Conservation (phyloP, 2,113 vertebrate species). For the Climacteris rufus region DNA sequence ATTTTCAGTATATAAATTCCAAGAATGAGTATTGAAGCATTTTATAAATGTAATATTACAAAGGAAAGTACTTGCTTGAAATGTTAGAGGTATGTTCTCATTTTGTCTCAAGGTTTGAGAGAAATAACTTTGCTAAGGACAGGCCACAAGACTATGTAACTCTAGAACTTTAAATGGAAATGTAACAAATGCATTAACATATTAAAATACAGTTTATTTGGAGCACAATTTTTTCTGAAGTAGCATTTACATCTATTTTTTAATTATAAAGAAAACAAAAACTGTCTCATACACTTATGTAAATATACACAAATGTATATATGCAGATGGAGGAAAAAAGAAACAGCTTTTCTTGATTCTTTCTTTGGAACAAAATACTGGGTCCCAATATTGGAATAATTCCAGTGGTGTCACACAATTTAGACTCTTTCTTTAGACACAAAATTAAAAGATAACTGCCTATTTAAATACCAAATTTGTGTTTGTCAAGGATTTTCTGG, state of each 20-base stretch:
- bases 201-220: neutral
- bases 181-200: neutral
- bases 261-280: neutral
- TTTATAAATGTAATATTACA: neutral
- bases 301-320: neutral
- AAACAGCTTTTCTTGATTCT: neutral
- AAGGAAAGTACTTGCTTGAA: neutral
- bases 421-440: neutral
- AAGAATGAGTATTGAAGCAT: neutral
- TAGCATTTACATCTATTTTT: neutral
- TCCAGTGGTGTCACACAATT: neutral
- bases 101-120: neutral
- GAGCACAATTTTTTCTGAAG: neutral
- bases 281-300: neutral
- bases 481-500: neutral
- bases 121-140: neutral
- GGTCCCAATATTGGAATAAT: neutral
- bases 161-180: neutral
- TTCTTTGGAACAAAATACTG: neutral
- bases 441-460: neutral
- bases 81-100: neutral
- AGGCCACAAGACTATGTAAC: neutral
- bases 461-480: neutral
- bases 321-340: rapidly evolving
- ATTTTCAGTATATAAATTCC: neutral